These are phyloP conservation scores for Ciconia nigra DNA, from an alignment of 2,797 vertebrate species.

Conservation along the genomic window DNA sequence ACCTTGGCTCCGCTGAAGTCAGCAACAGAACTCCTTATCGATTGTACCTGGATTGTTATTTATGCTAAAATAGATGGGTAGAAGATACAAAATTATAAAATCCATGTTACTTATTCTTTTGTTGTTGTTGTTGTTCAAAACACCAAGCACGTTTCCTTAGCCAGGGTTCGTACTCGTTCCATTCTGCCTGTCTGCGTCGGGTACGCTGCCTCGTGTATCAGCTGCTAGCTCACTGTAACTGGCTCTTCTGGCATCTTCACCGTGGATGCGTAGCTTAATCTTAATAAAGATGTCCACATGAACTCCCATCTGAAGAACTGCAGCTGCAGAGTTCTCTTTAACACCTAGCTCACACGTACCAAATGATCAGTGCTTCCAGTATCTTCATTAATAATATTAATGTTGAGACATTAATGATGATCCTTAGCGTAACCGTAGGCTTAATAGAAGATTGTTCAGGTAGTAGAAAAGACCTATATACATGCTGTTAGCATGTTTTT, in stretches of 20 bases:
- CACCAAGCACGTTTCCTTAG: background rate
- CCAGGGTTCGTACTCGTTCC: rapidly evolving
- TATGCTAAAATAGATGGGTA: background rate
- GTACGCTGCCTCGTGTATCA: background rate
- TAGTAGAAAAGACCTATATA: background rate
- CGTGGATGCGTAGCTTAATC: background rate
- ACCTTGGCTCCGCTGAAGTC: background rate
- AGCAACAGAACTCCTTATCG: background rate
- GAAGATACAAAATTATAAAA: background rate
- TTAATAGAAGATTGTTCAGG: background rate
- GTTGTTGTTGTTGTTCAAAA: background rate
- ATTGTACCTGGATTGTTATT: background rate
- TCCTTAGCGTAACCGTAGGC: background rate
- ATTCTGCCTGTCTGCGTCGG: background rate
- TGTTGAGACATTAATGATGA: background rate
- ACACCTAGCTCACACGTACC: rapidly evolving
- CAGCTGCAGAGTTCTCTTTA: background rate
- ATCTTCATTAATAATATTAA: background rate
- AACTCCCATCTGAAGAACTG: background rate
- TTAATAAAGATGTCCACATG: background rate
- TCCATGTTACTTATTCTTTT: background rate
- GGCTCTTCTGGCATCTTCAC: background rate
- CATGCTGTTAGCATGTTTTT: background rate
- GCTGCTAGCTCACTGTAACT: background rate
- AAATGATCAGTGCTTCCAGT: background rate